Base-by-base conservation (phyloP, 2,888 invertebrate species). In the Helleia helle region DNA sequence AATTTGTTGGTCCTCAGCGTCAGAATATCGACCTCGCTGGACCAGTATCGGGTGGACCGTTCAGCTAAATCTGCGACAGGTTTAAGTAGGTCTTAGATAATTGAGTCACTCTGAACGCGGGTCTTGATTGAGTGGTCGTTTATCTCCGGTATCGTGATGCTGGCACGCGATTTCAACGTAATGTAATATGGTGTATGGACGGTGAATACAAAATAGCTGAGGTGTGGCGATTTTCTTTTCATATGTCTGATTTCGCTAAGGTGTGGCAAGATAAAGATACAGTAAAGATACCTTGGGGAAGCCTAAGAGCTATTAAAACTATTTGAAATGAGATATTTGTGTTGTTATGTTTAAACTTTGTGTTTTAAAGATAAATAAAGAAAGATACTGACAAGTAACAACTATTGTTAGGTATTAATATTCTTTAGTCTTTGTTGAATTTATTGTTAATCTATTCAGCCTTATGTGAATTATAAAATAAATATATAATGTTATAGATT, bases 161-260 rank as follows among this genome's bases (percentile, higher is more conserved):
- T 55, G 58, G 69, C 75, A 74, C 72, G 77, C 74, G 71, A 77
- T 75, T 71, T 62, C 62, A 60, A 55, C 62, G 77, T 74, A 76
- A 77, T 68, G 71, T 73, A 72, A 77, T 80, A 79, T 73, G 69
- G 60, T 58, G 51, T 62, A 74, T 75, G 65, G 51, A 62, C 62
- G 65, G 65, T 73, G 80, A 67, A 80, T 80, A 76, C 65, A 50
- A 74, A 81, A 69, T 67, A 73, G 65, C 49, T 50, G 48, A 65
- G 66, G 65, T 72, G 71, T 65, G 69, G 68, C 60, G 65, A 66
- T 68, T 72, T 71, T 63, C 66, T 70, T 65, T 67, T n/a, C n/a
- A n/a, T 60, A 55, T 43, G 29, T 25, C 4, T 7, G 26, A 27
- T 37, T 26, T 27, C 36, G n/a, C 25, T 11, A 5, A 22, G 11